Evolutionary conservation across 2,797 vertebrate species (phyloP).

Genomic region (Clarias pachynema): DNA sequence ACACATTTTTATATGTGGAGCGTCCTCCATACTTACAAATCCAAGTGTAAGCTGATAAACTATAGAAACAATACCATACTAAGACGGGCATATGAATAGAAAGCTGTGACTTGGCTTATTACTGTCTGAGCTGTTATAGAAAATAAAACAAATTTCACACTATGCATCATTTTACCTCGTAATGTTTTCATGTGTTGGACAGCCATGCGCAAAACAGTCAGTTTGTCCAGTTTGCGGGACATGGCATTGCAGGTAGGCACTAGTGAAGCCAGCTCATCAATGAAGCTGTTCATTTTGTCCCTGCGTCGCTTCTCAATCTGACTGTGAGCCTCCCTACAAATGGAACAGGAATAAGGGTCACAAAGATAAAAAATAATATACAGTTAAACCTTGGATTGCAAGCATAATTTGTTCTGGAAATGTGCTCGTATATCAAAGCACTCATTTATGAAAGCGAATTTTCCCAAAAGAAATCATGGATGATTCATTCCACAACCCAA

Average conservation of each 20-base stretch:
- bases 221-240: slow-evolving; percentile 96
- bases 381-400: no score
- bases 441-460: no score
- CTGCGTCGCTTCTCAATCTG: slow-evolving; percentile 95
- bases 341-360: background rate
- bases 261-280: slow-evolving; percentile 94
- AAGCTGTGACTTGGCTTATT: background rate
- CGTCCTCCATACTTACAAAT: background rate
- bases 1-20: background rate
- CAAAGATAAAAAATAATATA: slow-evolving; percentile 11
- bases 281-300: slow-evolving; percentile 99
- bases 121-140: background rate
- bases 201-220: slow-evolving; percentile 96
- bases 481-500: no score
- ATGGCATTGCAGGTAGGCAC: slow-evolving; percentile 98
- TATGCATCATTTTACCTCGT: slow-evolving; percentile 75
- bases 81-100: background rate
- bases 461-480: no score
- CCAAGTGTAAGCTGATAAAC: background rate
- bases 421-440: no score
- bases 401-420: no score
- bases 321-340: slow-evolving; percentile 92
- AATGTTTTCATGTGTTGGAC: slow-evolving; percentile 99
- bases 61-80: background rate
- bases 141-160: background rate